Conservation (phyloP, 2,797 vertebrate species). For the Muscicapa comitata region DNA sequence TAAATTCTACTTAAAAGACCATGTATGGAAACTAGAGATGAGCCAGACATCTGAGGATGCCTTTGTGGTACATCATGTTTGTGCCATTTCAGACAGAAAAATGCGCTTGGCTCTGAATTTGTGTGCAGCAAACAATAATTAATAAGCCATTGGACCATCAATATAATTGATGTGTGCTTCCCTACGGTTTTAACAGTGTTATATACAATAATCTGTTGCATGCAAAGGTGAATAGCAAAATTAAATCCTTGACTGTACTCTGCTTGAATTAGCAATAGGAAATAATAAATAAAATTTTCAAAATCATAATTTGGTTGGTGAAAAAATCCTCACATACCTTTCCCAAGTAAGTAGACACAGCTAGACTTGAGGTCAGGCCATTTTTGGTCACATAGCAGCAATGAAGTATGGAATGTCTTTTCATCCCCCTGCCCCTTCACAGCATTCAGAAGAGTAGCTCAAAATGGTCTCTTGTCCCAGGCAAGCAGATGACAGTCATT, state of each 20-base stretch:
- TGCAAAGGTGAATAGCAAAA: background rate
- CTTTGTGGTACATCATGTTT: background rate
- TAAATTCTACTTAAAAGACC: constrained; percentile 44
- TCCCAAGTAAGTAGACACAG: background rate
- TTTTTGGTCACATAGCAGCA: background rate
- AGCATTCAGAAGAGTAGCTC: background rate
- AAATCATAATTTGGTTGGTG: background rate
- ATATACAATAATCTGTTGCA: background rate
- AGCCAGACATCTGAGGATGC: constrained; percentile 37
- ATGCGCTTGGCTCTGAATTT: constrained; percentile 45
- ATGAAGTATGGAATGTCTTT: background rate
- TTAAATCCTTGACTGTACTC: background rate
- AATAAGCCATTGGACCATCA: background rate
- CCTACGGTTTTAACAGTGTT: background rate
- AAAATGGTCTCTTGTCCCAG: background rate
- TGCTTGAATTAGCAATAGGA: background rate
- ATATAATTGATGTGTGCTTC: background rate
- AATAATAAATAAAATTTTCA: constrained; percentile 13
- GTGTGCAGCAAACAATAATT: constrained; percentile 21
- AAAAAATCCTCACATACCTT: constrained; percentile 24
- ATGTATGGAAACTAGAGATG: background rate
- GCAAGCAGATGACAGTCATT: background rate
- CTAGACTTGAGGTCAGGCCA: background rate
- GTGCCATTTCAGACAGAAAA: constrained; percentile 47
- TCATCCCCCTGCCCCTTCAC: background rate